A percentile compares a stretch with the other conserved stretches of the same genome.
These are phyloP conservation scores for Channa striata DNA, from an alignment of 2,797 vertebrate genomes.

Conservation along the genomic window DNA sequence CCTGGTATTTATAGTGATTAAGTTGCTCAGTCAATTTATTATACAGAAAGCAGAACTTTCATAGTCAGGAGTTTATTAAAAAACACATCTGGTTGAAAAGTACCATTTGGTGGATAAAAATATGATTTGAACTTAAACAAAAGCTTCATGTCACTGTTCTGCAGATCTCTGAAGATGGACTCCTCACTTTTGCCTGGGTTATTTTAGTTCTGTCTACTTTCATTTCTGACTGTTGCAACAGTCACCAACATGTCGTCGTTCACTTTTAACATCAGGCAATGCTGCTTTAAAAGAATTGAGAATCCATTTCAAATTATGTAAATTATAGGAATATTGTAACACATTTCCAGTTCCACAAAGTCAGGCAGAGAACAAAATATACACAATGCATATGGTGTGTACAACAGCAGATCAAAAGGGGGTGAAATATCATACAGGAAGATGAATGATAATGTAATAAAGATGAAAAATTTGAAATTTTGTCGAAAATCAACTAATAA, in stretches of 20 bases:
- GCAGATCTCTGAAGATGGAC: neutral
- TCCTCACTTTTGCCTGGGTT: neutral
- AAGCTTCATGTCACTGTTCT: neutral
- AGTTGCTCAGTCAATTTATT: neutral
- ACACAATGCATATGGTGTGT: too few species aligned
- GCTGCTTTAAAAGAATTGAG: neutral
- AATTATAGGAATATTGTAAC: too few species aligned
- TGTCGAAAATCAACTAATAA: too few species aligned
- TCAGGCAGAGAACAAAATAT: too few species aligned
- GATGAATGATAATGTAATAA: neutral
- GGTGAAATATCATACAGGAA: too few species aligned
- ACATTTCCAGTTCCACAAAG: too few species aligned
- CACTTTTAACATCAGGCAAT: neutral
- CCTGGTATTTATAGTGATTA: constrained; percentile 1
- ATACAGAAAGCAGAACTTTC: too few species aligned
- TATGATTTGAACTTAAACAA: neutral
- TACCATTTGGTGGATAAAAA: too few species aligned
- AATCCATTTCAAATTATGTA: too few species aligned
- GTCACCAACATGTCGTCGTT: neutral
- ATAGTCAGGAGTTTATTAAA: too few species aligned
- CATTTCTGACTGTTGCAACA: constrained; percentile 12
- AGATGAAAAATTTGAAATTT: neutral
- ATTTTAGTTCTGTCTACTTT: constrained; percentile 14
- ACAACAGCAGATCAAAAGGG: too few species aligned
- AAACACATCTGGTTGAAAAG: too few species aligned